A percentile compares a stretch with the other conserved stretches of the same genome.
phyloP scores from a whole-genome alignment of 1,140 invertebrate species.

The Anoplolepis gracilipes region DNA sequence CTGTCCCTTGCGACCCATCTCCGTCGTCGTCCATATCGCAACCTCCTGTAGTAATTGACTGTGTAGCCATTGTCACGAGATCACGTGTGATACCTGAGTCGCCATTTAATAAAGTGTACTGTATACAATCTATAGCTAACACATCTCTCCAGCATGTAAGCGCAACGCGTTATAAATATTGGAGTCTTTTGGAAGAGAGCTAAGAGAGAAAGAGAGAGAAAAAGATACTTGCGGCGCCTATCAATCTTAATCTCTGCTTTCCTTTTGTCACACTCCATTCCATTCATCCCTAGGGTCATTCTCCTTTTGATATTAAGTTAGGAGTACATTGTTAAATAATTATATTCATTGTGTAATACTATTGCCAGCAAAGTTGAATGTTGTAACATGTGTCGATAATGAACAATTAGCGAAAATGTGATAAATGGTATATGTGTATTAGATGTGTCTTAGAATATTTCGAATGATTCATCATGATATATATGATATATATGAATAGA shows the following conservation, averaged over 20 bases:
- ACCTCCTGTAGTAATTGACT: conserved; percentile 81
- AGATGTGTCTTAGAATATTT: conserved; percentile 27
- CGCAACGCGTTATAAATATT: conserved; percentile 65
- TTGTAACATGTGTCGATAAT: conserved; percentile 21
- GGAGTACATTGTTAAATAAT: conserved; percentile 14
- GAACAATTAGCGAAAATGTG: conserved; percentile 41
- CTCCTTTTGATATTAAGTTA: conserved; percentile 60
- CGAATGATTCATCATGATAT: conserved; percentile 42
- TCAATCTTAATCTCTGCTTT: conserved; percentile 37
- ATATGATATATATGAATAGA: conserved; percentile 23
- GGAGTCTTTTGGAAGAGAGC: conserved; percentile 40
- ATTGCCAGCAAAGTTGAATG: conserved; percentile 2
- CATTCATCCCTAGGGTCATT: conserved; percentile 66
- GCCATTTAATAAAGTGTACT: conserved; percentile 76
- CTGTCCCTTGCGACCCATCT: conserved; percentile 82
- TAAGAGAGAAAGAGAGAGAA: conserved; percentile 31
- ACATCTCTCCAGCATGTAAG: conserved; percentile 60
- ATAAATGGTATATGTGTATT: conserved; percentile 25
- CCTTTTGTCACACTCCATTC: conserved; percentile 8
- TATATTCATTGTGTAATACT: conserved; percentile 13
- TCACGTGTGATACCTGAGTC: conserved; percentile 86
- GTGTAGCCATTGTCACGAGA: conserved; percentile 84
- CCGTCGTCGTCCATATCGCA: conserved; percentile 84
- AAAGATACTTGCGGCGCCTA: conserved; percentile 24
- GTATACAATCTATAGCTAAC: conserved; percentile 64